Evolutionary conservation across 2,888 invertebrate species (phyloP).

Genomic region (Lamellibrachia columna): DNA sequence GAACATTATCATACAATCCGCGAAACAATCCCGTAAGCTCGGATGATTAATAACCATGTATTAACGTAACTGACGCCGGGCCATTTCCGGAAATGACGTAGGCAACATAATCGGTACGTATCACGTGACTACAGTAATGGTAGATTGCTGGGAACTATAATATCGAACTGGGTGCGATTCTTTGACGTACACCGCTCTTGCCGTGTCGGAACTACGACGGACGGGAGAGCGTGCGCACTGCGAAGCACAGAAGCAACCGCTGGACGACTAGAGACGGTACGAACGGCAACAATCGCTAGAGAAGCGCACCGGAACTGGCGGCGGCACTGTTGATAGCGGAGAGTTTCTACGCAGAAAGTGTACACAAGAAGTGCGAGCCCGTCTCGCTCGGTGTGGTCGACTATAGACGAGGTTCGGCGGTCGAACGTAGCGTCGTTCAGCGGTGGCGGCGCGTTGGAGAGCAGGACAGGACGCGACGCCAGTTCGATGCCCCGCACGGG

Average conservation of each 20-base stretch:
- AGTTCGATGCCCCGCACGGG: no score
- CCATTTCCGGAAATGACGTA: not conserved
- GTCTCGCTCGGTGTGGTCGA: not conserved
- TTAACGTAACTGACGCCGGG: not conserved
- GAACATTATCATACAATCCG: no score
- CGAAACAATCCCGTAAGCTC: no score
- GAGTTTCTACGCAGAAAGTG: not conserved
- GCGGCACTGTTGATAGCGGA: not conserved
- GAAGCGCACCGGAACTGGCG: conserved; percentile 16
- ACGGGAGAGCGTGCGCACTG: not conserved
- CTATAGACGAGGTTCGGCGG: not conserved
- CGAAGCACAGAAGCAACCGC: not conserved
- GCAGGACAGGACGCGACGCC: not conserved
- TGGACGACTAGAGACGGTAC: not conserved
- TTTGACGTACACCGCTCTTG: not conserved
- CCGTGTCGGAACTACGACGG: not conserved
- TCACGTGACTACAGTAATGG: not conserved
- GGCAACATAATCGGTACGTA: not conserved
- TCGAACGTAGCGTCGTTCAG: not conserved
- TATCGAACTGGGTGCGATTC: not conserved
- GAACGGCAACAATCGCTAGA: not conserved
- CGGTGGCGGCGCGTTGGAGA: not conserved
- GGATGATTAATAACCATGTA: not conserved
- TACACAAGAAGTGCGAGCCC: not conserved
- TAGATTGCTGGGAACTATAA: not conserved